These are phyloP conservation scores for Tragopan temminckii DNA, from an alignment of 2,797 vertebrate species.

Conservation along the genomic window DNA sequence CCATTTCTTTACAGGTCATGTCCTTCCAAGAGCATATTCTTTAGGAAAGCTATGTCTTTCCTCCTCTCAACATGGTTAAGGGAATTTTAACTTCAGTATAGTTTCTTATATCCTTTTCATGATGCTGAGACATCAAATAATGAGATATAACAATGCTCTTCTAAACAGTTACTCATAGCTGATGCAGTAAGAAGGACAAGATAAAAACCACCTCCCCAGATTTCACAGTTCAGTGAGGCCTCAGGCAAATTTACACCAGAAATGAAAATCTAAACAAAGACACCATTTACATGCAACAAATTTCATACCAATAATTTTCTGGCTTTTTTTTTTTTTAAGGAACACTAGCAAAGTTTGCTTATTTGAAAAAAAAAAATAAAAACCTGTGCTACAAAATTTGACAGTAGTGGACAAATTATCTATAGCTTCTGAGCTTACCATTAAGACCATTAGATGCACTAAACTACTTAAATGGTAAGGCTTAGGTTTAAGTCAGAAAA, in stretches of 20 bases:
- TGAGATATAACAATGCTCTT: not conserved
- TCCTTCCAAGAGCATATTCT: not conserved
- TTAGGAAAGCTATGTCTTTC: not conserved
- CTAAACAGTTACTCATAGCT: not conserved
- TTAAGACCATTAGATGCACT: not conserved
- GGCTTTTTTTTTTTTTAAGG: not conserved
- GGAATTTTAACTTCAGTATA: not conserved
- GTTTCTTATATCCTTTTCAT: not conserved
- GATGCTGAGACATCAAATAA: not conserved
- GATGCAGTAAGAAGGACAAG: not conserved
- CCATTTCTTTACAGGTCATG: not conserved
- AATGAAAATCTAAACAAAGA: not conserved
- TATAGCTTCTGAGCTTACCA: not conserved
- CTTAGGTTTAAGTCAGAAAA: not conserved
- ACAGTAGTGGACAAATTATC: not conserved
- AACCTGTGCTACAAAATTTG: not conserved
- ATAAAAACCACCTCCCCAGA: rapidly evolving
- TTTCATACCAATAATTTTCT: not conserved
- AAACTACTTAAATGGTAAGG: not conserved
- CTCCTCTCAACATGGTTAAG: not conserved
- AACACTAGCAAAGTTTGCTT: not conserved
- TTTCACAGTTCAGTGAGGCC: not conserved
- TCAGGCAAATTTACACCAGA: not conserved
- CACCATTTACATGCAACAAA: rapidly evolving
- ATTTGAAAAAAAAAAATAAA: no score